Evolutionary conservation across 2,113 vertebrate genomes (phyloP).

Genomic region (Arenaria interpres): DNA sequence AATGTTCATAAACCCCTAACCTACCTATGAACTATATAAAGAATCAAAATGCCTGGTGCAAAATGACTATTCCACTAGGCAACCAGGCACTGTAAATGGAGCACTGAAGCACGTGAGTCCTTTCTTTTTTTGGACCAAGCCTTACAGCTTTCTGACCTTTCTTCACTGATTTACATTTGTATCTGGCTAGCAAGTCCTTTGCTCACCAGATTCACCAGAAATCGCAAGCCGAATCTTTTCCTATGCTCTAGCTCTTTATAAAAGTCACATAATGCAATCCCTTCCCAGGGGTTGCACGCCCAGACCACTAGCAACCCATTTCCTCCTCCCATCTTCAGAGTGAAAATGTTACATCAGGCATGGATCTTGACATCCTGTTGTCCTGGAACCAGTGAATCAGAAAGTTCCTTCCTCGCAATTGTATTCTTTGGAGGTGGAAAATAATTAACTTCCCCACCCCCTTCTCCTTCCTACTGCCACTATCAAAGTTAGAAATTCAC

Average conservation of each 20-base stretch:
- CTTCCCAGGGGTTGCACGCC: neutral
- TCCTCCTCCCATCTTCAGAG: conserved; percentile 49
- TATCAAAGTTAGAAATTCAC: conserved; percentile 43
- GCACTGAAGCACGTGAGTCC: neutral
- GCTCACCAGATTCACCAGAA: neutral
- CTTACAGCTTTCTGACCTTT: neutral
- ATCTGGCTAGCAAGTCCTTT: neutral
- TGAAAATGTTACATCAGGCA: conserved; percentile 36
- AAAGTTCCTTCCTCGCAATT: conserved; percentile 70
- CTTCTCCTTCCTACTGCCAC: conserved; percentile 58
- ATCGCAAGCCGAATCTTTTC: neutral
- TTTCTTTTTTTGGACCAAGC: neutral
- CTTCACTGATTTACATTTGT: neutral
- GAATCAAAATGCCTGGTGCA: neutral
- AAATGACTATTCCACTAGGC: neutral
- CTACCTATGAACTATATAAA: neutral
- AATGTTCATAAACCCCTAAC: neutral
- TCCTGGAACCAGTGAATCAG: conserved; percentile 65
- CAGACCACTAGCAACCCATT: conserved; percentile 9
- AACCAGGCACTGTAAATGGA: neutral
- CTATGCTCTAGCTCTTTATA: neutral
- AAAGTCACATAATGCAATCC: neutral
- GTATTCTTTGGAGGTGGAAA: conserved; percentile 66
- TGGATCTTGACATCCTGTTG: conserved; percentile 65
- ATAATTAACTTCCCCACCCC: conserved; percentile 58